phyloP scores from a whole-genome alignment of 2,797 vertebrate genomes.

The Neosilurus mollespiculum region DNA sequence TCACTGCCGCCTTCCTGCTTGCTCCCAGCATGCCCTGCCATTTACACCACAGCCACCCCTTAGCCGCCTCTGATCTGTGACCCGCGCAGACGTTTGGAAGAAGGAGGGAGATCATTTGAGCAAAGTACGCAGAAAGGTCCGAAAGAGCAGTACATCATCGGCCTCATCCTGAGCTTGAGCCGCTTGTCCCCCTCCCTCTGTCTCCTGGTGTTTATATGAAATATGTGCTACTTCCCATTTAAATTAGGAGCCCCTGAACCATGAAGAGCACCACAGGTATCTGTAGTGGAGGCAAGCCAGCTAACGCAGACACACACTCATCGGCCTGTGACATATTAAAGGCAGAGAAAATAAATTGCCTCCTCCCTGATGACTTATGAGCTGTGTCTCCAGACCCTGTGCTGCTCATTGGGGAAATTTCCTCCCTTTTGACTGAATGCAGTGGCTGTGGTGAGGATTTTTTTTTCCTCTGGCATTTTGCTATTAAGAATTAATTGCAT shows the following conservation, averaged over 20 bases:
- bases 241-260: slow-evolving; percentile 98
- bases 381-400: slow-evolving; percentile 83
- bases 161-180: slow-evolving; percentile 79
- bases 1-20: slow-evolving; percentile 40
- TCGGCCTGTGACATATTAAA: slow-evolving; percentile 99
- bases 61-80: slow-evolving; percentile 82
- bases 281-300: slow-evolving; percentile 77
- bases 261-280: slow-evolving; percentile 99
- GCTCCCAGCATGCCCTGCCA: slow-evolving; percentile 48
- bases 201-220: slow-evolving; percentile 90
- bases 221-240: slow-evolving; percentile 97
- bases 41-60: slow-evolving; percentile 40
- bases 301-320: slow-evolving; percentile 86
- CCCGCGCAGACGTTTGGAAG: slow-evolving; percentile 60
- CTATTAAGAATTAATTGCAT: slow-evolving; percentile 76
- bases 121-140: slow-evolving; percentile 70
- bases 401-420: slow-evolving; percentile 72
- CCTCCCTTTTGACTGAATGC: slow-evolving; percentile 27
- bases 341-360: slow-evolving; percentile 95
- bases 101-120: slow-evolving; percentile 65
- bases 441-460: slow-evolving; percentile 22
- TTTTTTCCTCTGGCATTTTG: slow-evolving; percentile 41
- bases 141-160: slow-evolving; percentile 90
- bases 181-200: slow-evolving; percentile 32
- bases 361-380: slow-evolving; percentile 85